phyloP scores from a whole-genome alignment of 2,888 invertebrate genomes.

The Luperina nickerlii region DNA sequence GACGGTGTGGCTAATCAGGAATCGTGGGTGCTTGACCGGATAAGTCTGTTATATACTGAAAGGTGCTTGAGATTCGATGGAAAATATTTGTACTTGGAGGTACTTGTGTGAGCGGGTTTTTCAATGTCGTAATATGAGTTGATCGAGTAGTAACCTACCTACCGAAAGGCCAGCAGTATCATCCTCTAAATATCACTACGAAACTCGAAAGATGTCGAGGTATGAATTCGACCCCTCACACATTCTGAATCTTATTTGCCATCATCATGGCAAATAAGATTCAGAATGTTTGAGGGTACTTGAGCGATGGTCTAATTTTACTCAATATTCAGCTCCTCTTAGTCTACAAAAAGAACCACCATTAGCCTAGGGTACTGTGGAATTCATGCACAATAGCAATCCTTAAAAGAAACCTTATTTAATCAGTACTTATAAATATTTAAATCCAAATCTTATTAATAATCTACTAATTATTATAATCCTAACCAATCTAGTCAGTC shows the following conservation, averaged over 20 bases:
- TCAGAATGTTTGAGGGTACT: background rate
- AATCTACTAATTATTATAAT: background rate
- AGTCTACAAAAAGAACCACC: background rate
- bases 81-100: conserved; percentile 27
- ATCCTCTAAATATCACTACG: too few relatives aligned
- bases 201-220: background rate
- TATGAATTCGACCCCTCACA: background rate
- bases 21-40: conserved; percentile 65
- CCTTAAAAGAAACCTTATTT: background rate
- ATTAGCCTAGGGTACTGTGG: background rate
- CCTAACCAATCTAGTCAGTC: background rate
- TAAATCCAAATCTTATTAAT: too few relatives aligned
- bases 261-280: background rate
- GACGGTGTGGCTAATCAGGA: conserved; percentile 71
- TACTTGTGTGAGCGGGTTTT: conserved; percentile 12
- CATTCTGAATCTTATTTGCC: too few relatives aligned
- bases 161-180: background rate
- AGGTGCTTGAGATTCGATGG: conserved; percentile 38
- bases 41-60: conserved; percentile 33
- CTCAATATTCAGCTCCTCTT: background rate
- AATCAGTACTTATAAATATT: background rate
- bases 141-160: background rate
- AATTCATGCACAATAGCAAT: background rate
- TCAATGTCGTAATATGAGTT: background rate
- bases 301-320: background rate